phyloP scores from a whole-genome alignment of 2,888 invertebrate genomes.

The Norana najaformis region DNA sequence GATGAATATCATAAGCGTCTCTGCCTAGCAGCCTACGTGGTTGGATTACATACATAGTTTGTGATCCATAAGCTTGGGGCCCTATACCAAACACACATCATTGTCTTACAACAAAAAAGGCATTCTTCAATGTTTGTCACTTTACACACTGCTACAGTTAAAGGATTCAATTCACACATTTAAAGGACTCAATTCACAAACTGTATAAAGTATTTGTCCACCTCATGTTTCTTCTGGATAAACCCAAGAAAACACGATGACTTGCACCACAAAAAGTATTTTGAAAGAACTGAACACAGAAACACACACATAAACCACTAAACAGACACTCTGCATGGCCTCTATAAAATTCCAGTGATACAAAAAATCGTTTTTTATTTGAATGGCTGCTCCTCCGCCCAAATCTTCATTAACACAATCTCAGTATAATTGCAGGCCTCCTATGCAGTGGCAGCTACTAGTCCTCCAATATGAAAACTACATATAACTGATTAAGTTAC shows the following conservation, averaged over 20 bases:
- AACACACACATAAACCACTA: not conserved
- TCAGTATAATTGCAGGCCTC: not conserved
- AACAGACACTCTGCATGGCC: not conserved
- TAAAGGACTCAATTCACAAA: not conserved
- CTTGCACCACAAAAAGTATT: not conserved
- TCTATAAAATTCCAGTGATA: not conserved
- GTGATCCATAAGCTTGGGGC: too few species aligned
- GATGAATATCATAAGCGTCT: too few species aligned
- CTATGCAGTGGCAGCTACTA: not conserved
- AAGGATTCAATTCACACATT: not conserved
- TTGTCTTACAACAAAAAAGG: not conserved
- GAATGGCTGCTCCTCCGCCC: not conserved
- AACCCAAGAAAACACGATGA: not conserved
- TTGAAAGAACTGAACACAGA: not conserved
- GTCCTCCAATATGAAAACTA: not conserved
- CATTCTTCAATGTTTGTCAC: constrained; percentile 1
- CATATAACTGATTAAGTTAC: not conserved
- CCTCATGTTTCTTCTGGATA: not conserved
- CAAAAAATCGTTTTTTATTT: not conserved
- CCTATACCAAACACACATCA: too few species aligned
- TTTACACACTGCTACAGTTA: not conserved
- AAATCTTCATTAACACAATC: not conserved
- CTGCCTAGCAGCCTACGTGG: too few species aligned
- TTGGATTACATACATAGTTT: too few species aligned
- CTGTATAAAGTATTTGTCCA: not conserved